phyloP scores from a whole-genome alignment of 2,888 invertebrate species.

The Dicroscelio sp. region DNA sequence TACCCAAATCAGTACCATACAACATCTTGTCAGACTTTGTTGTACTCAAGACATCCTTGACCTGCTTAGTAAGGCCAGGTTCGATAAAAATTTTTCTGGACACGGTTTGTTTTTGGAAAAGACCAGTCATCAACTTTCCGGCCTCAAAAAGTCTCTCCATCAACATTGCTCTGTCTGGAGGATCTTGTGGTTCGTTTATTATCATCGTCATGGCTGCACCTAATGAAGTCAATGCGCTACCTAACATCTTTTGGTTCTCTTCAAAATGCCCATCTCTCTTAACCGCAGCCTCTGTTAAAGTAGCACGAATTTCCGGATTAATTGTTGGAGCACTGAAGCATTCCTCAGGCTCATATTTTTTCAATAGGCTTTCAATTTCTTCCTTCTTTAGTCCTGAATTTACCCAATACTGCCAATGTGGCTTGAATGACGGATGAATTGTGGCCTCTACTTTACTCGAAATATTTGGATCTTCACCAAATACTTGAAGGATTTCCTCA shows the following conservation, averaged over 20 bases:
- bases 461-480: constrained; percentile 5
- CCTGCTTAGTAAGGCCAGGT: not conserved
- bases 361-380: constrained; percentile 1
- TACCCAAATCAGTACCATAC: not conserved
- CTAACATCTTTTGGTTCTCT: not conserved
- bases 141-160: constrained; percentile 38
- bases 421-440: constrained; percentile 43
- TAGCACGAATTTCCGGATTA: constrained; percentile 18
- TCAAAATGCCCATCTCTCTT: constrained; percentile 38
- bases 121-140: not conserved
- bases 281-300: constrained; percentile 1
- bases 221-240: not conserved
- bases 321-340: constrained; percentile 2
- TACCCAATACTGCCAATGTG: constrained; percentile 40
- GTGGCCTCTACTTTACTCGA: not conserved
- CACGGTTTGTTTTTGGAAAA: not conserved
- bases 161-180: not conserved
- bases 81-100: not conserved
- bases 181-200: not conserved
- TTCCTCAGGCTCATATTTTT: constrained; percentile 29
- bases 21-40: constrained; percentile 13
- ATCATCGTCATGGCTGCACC: constrained; percentile 43
- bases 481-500: constrained; percentile 25
- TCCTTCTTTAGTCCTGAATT: constrained; percentile 26
- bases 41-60: not conserved